phyloP scores from a whole-genome alignment of 1,140 invertebrate species.

The Brachionus koreanus region DNA sequence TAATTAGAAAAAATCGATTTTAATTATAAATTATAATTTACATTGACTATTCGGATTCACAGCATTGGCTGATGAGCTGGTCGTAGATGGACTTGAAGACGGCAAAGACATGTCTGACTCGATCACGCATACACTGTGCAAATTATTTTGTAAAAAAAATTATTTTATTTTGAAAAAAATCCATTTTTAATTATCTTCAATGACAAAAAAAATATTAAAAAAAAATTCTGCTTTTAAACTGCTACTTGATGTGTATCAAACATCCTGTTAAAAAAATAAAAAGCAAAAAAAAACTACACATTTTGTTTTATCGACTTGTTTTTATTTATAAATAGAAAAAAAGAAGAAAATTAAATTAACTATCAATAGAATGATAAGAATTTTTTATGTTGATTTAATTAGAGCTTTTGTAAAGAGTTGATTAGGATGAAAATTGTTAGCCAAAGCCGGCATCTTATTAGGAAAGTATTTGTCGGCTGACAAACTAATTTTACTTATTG shows the following conservation, averaged over 20 bases:
- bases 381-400: slow-evolving; percentile 27
- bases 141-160: neutral
- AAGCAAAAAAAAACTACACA: no score
- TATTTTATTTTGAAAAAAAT: neutral
- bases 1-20: neutral
- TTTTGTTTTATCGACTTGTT: neutral
- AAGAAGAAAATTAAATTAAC: neutral
- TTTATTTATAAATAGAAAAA: neutral
- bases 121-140: neutral
- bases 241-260: neutral
- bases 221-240: neutral
- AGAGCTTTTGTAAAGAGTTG: neutral
- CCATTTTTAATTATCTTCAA: neutral
- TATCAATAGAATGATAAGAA: neutral
- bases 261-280: neutral
- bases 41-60: slow-evolving; percentile 12
- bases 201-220: neutral
- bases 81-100: neutral
- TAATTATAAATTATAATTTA: slow-evolving; percentile 30
- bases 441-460: neutral
- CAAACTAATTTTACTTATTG: neutral
- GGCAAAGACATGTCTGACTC: neutral
- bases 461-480: neutral
- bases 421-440: neutral
- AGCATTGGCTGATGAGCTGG: neutral